These are phyloP conservation scores for Lepidotrigona ventralis DNA, from an alignment of 1,140 invertebrate genomes.

Conservation along the genomic window DNA sequence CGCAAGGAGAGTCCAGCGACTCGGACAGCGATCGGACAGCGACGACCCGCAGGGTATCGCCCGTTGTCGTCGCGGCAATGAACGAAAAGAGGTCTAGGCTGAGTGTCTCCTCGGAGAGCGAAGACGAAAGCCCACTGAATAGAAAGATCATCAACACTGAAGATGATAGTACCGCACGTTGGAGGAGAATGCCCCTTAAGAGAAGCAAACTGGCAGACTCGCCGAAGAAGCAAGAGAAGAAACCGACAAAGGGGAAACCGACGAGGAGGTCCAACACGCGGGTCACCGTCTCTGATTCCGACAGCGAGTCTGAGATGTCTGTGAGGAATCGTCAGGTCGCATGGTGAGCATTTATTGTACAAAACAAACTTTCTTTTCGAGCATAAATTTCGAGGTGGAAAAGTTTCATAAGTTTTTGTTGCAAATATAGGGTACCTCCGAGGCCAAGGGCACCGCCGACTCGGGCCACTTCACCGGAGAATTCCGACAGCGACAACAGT, in stretches of 20 bases:
- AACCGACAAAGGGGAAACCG: slow-evolving; percentile 71
- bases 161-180: slow-evolving; percentile 63
- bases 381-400: too few relatives aligned
- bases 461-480: slow-evolving; percentile 70
- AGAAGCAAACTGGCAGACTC: slow-evolving; percentile 69
- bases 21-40: slow-evolving; percentile 67
- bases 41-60: slow-evolving; percentile 22
- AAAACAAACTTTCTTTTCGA: too few relatives aligned
- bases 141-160: slow-evolving; percentile 61
- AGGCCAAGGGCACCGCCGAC: slow-evolving; percentile 72
- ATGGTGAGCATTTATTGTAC: slow-evolving; percentile 21
- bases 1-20: slow-evolving; percentile 63
- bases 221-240: slow-evolving; percentile 74
- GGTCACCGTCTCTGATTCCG: slow-evolving; percentile 72
- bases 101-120: slow-evolving; percentile 68
- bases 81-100: slow-evolving; percentile 61
- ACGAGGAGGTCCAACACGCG: slow-evolving; percentile 71
- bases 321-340: slow-evolving; percentile 68
- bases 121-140: slow-evolving; percentile 58
- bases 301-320: slow-evolving; percentile 73
- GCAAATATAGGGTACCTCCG: slow-evolving; percentile 69
- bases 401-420: too few relatives aligned
- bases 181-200: slow-evolving; percentile 70
- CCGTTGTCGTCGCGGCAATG: not conserved
- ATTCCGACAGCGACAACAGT: slow-evolving; percentile 77